A percentile compares a stretch with the other conserved stretches of the same genome.
phyloP scores from a whole-genome alignment of 2,797 vertebrate genomes.

The Tragelaphus oryx region DNA sequence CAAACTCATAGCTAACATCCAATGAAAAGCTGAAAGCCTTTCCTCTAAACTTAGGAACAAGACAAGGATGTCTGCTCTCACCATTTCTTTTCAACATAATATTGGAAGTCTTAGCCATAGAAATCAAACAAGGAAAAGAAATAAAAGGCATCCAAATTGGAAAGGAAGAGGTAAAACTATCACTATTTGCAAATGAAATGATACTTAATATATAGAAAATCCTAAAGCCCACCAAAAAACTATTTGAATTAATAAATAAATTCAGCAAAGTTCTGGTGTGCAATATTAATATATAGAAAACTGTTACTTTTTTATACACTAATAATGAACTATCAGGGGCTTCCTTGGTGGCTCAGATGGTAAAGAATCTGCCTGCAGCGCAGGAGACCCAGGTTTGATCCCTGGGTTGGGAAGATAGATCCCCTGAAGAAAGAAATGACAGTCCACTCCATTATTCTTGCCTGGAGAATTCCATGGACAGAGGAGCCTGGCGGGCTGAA shows the following conservation, averaged over 20 bases:
- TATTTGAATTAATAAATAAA: background rate
- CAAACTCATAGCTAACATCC: background rate
- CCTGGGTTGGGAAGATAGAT: background rate
- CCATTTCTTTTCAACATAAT: background rate
- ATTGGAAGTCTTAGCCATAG: background rate
- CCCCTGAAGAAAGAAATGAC: background rate
- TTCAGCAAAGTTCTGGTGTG: background rate
- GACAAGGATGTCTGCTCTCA: background rate
- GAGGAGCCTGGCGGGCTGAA: background rate
- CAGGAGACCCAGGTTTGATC: background rate
- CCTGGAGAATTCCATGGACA: background rate
- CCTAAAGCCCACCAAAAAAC: background rate
- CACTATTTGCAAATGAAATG: background rate
- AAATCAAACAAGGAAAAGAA: background rate
- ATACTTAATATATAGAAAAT: background rate
- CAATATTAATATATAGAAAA: background rate
- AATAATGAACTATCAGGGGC: background rate
- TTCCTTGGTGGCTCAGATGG: background rate
- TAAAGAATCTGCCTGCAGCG: background rate
- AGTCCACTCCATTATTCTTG: background rate
- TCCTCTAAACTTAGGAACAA: background rate
- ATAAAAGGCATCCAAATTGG: background rate
- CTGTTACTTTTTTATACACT: background rate
- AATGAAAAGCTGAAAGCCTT: background rate
- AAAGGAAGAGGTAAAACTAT: background rate